Evolutionary conservation across 2,113 vertebrate genomes (phyloP).

Genomic region (western clawed frog (Xenopus tropicalis)): UCB_Xtro_10.0 CM004451.2:64471501-64472000

Average conservation of each 20-base stretch:
- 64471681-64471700: conserved; percentile 29
- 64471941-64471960: too few species aligned
- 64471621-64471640: conserved; percentile 48
- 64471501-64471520: too few species aligned
- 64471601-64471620: conserved; percentile 47
- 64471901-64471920: neutral
- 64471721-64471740: conserved; percentile 52
- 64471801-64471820: conserved; percentile 45
- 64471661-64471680: conserved; percentile 44
- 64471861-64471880: neutral
- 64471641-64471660: conserved; percentile 35
- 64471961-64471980: too few species aligned
- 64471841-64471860: conserved; percentile 9
- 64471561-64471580: conserved; percentile 25
- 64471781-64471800: conserved; percentile 58
- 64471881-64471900: neutral
- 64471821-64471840: conserved; percentile 45
- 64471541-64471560: conserved; percentile 29
- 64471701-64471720: conserved; percentile 45
- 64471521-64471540: conserved; percentile 40
- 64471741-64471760: conserved; percentile 56
- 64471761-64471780: conserved; percentile 52
- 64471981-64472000: too few species aligned
- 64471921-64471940: too few species aligned
- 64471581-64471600: conserved; percentile 17